phyloP scores from a whole-genome alignment of 2,113 vertebrate genomes.

The Caracal caracal region DNA sequence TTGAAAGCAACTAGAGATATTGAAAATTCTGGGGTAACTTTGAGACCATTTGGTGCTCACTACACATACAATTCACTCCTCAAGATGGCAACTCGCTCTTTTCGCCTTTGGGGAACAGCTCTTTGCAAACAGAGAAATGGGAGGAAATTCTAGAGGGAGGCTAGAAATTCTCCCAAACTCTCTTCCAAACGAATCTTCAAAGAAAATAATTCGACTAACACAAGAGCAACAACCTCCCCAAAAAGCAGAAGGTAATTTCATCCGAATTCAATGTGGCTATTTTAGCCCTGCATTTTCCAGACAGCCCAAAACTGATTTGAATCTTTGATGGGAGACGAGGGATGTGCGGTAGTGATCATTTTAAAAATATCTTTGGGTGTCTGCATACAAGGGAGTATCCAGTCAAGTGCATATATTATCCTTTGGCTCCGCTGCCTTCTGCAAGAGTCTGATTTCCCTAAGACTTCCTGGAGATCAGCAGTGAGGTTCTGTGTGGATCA shows the following conservation, averaged over 20 bases:
- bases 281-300: slow-evolving; percentile 54
- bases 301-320: not conserved
- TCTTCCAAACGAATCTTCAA: slow-evolving; percentile 69
- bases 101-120: slow-evolving; percentile 72
- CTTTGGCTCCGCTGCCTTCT: slow-evolving; percentile 52
- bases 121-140: slow-evolving; percentile 55
- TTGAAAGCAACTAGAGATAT: slow-evolving; percentile 2
- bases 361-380: slow-evolving; percentile 65
- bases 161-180: slow-evolving; percentile 51
- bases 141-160: slow-evolving; percentile 67
- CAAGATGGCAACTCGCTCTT: slow-evolving; percentile 78
- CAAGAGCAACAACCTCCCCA: slow-evolving; percentile 56
- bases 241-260: slow-evolving; percentile 57
- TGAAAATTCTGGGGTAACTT: not conserved
- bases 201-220: slow-evolving; percentile 53
- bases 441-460: slow-evolving; percentile 28
- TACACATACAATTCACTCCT: slow-evolving; percentile 48
- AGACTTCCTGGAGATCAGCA: slow-evolving; percentile 17
- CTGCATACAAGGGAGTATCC: slow-evolving; percentile 39
- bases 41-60: slow-evolving; percentile 64
- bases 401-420: slow-evolving; percentile 33
- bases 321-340: slow-evolving; percentile 58
- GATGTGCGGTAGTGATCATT: not conserved
- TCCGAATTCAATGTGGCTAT: slow-evolving; percentile 52
- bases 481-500: not conserved